Percentiles rank a stretch among this genome's conserved stretches.
Conservation (phyloP, 2,888 invertebrate genomes). For the Drosophila nr. fundita region DNA sequence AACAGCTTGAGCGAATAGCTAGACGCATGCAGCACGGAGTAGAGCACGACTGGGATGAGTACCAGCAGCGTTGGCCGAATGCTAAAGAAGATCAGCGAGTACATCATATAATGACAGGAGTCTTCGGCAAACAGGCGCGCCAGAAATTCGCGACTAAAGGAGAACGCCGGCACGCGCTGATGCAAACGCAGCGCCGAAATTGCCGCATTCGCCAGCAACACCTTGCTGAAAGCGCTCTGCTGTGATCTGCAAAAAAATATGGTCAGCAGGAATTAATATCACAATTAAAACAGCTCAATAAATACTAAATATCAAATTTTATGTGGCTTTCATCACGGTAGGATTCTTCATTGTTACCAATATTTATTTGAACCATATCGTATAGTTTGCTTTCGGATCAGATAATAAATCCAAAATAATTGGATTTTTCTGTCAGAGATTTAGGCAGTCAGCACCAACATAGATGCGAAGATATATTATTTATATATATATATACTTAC, state of each 20-base stretch:
- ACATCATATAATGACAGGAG: conserved; percentile 98
- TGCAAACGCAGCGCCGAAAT: conserved; percentile 97
- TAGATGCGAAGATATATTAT: neutral
- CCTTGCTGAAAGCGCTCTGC: conserved; percentile 94
- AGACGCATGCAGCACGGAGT: conserved; percentile 96
- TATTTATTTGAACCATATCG: neutral
- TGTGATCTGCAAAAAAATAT: conserved; percentile 87
- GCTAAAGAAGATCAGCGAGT: conserved; percentile 96
- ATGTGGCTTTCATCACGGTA: neutral
- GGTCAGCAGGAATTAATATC: neutral
- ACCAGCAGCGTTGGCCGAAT: conserved; percentile 95
- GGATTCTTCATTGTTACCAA: neutral
- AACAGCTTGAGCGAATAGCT: conserved; percentile 95
- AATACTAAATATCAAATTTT: neutral
- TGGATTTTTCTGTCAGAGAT: neutral
- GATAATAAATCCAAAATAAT: too few species aligned
- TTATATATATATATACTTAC: conserved; percentile 86
- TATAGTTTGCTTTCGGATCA: too few species aligned
- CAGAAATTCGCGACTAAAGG: conserved; percentile 93
- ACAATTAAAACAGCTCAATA: neutral
- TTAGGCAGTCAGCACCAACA: neutral
- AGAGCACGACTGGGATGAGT: conserved; percentile 94
- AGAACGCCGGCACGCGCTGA: conserved; percentile 94
- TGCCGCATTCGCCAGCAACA: conserved; percentile 96
- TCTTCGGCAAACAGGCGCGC: conserved; percentile 93